Conservation (phyloP, 2,797 vertebrate genomes). For the Coracias cyanogaster region DNA sequence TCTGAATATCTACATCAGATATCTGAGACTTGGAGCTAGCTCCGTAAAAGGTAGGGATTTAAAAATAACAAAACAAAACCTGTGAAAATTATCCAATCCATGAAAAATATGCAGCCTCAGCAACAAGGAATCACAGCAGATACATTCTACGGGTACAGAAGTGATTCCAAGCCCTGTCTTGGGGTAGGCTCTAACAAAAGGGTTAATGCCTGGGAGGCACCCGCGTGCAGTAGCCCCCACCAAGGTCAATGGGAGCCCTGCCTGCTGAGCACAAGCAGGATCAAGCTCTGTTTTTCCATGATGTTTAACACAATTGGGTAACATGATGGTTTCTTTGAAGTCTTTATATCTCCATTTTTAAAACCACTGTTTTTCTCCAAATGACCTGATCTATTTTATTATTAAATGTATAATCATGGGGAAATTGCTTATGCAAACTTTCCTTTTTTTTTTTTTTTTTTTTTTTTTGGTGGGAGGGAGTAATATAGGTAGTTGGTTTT, state of each 20-base stretch:
- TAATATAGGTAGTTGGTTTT: slow-evolving; percentile 14
- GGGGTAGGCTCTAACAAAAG: slow-evolving; percentile 42
- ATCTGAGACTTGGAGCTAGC: neutral
- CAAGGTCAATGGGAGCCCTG: slow-evolving; percentile 49
- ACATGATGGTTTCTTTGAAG: neutral
- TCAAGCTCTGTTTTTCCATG: slow-evolving; percentile 53
- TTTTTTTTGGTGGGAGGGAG: neutral
- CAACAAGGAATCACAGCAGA: slow-evolving; percentile 20
- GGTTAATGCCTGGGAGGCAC: slow-evolving; percentile 35
- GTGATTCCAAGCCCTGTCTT: neutral
- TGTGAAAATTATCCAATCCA: slow-evolving; percentile 56
- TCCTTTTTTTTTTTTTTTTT: neutral
- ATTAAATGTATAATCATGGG: neutral
- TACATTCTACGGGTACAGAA: neutral
- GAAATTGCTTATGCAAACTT: slow-evolving; percentile 12
- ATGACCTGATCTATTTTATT: neutral
- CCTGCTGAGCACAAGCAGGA: slow-evolving; percentile 8
- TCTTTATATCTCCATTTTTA: slow-evolving; percentile 34
- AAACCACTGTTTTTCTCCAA: slow-evolving; percentile 38
- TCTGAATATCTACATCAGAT: slow-evolving; percentile 10
- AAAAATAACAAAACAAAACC: slow-evolving; percentile 38
- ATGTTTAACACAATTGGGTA: slow-evolving; percentile 64
- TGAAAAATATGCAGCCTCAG: slow-evolving; percentile 72
- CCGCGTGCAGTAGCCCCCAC: neutral
- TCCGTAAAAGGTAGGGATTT: slow-evolving; percentile 57